These are phyloP conservation scores for Gobionotothen gibberifrons DNA, from an alignment of 2,797 vertebrate species.

Conservation along the genomic window DNA sequence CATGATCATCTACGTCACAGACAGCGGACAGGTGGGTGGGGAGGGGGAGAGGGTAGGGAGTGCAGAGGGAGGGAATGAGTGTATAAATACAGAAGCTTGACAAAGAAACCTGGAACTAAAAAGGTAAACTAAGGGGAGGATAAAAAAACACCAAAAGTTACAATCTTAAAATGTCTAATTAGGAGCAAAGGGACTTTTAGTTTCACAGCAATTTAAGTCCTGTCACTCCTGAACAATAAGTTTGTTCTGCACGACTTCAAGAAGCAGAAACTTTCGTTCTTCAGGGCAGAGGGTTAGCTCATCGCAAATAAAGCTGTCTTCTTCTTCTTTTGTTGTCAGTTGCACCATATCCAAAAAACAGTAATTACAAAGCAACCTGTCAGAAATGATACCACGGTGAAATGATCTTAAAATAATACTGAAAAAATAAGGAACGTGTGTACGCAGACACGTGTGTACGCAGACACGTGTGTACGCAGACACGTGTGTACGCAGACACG, in stretches of 20 bases:
- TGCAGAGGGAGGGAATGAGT: background rate
- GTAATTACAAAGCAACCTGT: no score
- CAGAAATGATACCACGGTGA: no score
- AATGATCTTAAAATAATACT: no score
- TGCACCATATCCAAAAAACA: no score
- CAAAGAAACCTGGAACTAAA: background rate
- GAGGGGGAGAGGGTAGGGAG: background rate
- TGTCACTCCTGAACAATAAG: background rate
- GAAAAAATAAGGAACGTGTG: no score
- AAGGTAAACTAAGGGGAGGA: background rate
- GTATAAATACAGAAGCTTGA: background rate
- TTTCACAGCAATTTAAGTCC: background rate
- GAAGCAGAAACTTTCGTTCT: background rate
- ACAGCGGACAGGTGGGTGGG: constrained; percentile 90
- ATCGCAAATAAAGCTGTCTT: background rate
- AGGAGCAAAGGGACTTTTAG: constrained; percentile 3
- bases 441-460: no score
- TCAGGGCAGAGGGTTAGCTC: background rate
- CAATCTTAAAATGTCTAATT: background rate
- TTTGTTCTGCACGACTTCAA: background rate
- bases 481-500: no score
- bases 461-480: no score
- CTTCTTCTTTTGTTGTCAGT: background rate
- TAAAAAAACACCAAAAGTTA: background rate
- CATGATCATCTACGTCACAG: constrained; percentile 92